Evolutionary conservation across 2,888 invertebrate species (phyloP).

Genomic region (Scelioninae gen. 1): DNA sequence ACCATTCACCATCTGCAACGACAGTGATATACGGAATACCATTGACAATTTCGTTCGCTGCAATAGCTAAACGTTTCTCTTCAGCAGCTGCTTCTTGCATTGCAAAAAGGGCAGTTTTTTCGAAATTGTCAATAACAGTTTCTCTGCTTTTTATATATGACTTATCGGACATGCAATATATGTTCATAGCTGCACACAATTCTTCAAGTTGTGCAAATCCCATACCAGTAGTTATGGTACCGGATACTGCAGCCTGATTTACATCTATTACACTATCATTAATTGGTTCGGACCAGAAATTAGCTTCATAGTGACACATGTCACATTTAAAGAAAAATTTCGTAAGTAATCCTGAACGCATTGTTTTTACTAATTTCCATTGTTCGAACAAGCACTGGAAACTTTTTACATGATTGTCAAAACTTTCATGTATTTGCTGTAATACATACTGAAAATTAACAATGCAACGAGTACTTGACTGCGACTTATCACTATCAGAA

Average conservation of each 20-base stretch:
- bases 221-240: too few species aligned
- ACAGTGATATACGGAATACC: slow-evolving; percentile 59
- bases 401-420: slow-evolving; percentile 14
- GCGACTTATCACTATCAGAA: not conserved
- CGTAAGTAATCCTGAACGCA: not conserved
- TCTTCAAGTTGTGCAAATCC: too few species aligned
- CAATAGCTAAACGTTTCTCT: slow-evolving; percentile 54
- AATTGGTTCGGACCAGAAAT: too few species aligned
- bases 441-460: slow-evolving; percentile 10
- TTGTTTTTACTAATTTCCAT: slow-evolving; percentile 24
- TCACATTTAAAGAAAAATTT: slow-evolving; percentile 22
- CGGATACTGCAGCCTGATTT: too few species aligned
- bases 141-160: slow-evolving; percentile 9
- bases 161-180: slow-evolving; percentile 1
- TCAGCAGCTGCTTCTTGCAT: slow-evolving; percentile 43
- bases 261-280: too few species aligned
- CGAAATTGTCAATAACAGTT: not conserved
- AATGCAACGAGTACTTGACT: slow-evolving; percentile 12
- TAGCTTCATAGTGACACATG: slow-evolving; percentile 20
- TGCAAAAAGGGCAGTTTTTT: not conserved
- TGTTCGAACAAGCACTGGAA: slow-evolving; percentile 10
- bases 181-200: too few species aligned
- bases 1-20: too few species aligned
- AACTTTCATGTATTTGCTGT: slow-evolving; percentile 8
- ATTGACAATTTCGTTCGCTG: slow-evolving; percentile 40